A percentile compares a stretch with the other conserved stretches of the same genome.
Evolutionary conservation across 2,113 vertebrate species (phyloP).

Genomic region (Epinephelus fuscoguttatus): DNA sequence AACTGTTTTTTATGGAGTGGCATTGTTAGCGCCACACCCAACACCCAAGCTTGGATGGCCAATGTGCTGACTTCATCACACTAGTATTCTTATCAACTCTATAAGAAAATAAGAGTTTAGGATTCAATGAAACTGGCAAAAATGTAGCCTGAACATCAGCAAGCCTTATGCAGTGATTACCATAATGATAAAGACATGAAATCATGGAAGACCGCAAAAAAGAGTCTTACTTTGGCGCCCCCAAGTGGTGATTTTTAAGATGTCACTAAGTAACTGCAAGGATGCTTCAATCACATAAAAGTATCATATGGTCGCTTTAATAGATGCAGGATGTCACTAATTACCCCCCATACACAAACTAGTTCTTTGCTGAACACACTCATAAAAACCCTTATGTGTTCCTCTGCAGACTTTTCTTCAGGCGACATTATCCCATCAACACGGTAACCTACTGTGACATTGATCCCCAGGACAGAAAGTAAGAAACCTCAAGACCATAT

Average conservation of each 20-base stretch:
- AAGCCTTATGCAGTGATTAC: not conserved
- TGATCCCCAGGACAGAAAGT: constrained; percentile 97
- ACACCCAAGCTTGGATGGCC: too few relatives aligned
- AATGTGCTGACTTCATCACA: too few relatives aligned
- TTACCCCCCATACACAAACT: not conserved
- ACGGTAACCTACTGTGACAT: constrained; percentile 94
- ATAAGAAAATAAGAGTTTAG: not conserved
- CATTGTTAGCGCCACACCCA: too few relatives aligned
- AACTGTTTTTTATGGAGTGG: too few relatives aligned
- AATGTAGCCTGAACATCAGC: not conserved
- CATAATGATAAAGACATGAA: not conserved
- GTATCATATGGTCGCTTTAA: not conserved
- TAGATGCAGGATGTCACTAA: not conserved
- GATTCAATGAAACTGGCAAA: not conserved
- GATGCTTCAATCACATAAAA: not conserved
- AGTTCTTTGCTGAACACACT: not conserved
- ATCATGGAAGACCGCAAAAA: not conserved
- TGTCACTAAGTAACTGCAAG: not conserved
- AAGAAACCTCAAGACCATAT: constrained; percentile 44
- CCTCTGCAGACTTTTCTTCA: constrained; percentile 91
- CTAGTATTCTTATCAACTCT: not conserved
- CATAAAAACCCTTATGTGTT: not conserved
- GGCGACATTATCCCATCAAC: constrained; percentile 95
- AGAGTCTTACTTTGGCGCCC: not conserved
- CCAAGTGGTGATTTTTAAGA: not conserved